These are phyloP conservation scores for Melanotaenia duboulayi DNA, from an alignment of 2,113 vertebrate genomes.

Conservation along the genomic window DNA sequence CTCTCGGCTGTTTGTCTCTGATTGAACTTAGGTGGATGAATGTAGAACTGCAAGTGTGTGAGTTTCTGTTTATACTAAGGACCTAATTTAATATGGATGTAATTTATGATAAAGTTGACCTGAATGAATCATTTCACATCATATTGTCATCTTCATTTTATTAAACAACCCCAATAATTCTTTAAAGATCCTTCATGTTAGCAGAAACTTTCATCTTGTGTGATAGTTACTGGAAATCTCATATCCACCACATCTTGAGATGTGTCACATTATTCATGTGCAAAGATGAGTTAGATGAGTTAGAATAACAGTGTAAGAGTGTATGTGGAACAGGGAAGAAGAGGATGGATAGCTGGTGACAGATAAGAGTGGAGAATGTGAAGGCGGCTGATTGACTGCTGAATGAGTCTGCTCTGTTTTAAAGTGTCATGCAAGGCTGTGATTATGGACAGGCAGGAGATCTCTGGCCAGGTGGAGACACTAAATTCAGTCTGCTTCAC, in stretches of 20 bases:
- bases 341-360: not conserved
- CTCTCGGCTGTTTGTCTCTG: slow-evolving; percentile 11
- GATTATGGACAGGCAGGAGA: slow-evolving; percentile 61
- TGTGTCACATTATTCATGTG: slow-evolving; percentile 6
- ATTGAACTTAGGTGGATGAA: slow-evolving; percentile 25
- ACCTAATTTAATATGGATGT: not conserved
- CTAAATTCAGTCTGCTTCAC: slow-evolving; percentile 70
- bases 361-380: slow-evolving; percentile 38
- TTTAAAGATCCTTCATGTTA: not conserved
- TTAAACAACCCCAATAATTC: not conserved
- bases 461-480: slow-evolving; percentile 77
- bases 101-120: not conserved
- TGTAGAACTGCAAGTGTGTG: slow-evolving; percentile 19
- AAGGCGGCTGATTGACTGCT: slow-evolving; percentile 63
- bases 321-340: slow-evolving; percentile 7
- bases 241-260: slow-evolving; percentile 4
- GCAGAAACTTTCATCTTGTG: not conserved
- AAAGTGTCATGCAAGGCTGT: slow-evolving; percentile 70
- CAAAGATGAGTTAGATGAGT: not conserved
- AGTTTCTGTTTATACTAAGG: slow-evolving; percentile 10
- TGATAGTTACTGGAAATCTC: not conserved
- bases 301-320: slow-evolving; percentile 8
- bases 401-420: slow-evolving; percentile 71
- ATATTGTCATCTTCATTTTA: not conserved
- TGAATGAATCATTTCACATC: not conserved